Evolutionary conservation across 2,888 invertebrate genomes (phyloP).

Genomic region (Eupithecia insigniata): DNA sequence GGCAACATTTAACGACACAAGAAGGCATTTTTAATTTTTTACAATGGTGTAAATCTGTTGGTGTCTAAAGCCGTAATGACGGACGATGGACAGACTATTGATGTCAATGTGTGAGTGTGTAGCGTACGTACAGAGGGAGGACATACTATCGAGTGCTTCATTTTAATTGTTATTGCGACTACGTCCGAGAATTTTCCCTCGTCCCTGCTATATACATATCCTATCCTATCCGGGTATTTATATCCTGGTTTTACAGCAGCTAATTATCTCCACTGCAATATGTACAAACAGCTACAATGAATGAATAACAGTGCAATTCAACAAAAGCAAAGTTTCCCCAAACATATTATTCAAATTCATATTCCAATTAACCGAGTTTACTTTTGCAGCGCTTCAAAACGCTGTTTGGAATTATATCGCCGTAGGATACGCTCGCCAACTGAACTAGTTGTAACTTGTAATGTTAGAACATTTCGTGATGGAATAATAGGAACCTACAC

Average conservation of each 20-base stretch:
- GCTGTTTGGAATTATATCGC: conserved; percentile 66
- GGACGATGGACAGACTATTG: too few relatives aligned
- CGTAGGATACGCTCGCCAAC: conserved; percentile 58
- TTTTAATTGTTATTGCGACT: too few relatives aligned
- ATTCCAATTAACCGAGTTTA: conserved; percentile 79
- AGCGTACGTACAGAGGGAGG: too few relatives aligned
- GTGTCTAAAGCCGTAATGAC: too few relatives aligned
- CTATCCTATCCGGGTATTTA: too few relatives aligned
- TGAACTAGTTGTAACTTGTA: conserved; percentile 66
- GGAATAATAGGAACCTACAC: conserved; percentile 54
- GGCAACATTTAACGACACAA: too few relatives aligned
- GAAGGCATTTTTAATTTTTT: too few relatives aligned
- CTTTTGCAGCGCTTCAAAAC: conserved; percentile 75
- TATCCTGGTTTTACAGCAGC: neutral
- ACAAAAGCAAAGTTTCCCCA: conserved; percentile 40
- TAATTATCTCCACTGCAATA: neutral
- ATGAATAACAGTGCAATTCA: conserved; percentile 10
- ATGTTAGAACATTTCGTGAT: conserved; percentile 53
- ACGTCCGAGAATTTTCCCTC: too few relatives aligned
- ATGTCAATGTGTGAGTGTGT: too few relatives aligned
- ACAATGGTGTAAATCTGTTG: too few relatives aligned
- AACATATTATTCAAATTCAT: conserved; percentile 72
- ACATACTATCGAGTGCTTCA: too few relatives aligned
- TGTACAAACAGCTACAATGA: neutral
- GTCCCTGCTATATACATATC: too few relatives aligned